These are phyloP conservation scores for Phacellophora camtschatica DNA, from an alignment of 30 jellyfish, hydroid and myxozoan species.

Conservation along the genomic window DNA sequence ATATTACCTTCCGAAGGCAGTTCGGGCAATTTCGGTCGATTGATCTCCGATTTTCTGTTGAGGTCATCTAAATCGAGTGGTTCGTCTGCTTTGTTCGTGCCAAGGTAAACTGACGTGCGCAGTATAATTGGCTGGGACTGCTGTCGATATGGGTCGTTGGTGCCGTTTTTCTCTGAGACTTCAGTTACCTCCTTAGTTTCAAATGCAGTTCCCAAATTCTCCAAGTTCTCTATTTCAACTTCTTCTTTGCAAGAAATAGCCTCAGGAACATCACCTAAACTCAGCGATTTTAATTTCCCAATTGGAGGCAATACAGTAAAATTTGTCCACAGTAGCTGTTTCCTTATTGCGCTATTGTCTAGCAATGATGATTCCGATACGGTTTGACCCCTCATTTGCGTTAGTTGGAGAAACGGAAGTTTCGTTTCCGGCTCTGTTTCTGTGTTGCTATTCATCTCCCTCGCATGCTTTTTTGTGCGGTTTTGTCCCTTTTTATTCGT, in stretches of 20 bases:
- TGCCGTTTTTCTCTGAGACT: neutral
- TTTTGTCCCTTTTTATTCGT: no score
- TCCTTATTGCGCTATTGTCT: constrained; percentile 17
- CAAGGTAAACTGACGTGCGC: neutral
- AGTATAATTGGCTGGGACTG: neutral
- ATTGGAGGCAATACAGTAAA: neutral
- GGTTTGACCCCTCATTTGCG: neutral
- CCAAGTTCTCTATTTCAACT: constrained; percentile 30
- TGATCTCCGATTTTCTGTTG: neutral
- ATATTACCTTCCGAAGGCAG: neutral
- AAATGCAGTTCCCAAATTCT: neutral
- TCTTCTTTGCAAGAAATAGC: neutral
- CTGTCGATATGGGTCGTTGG: neutral
- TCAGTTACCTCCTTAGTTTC: neutral
- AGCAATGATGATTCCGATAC: constrained; percentile 39
- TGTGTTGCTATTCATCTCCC: neutral
- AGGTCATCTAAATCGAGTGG: neutral
- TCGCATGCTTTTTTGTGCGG: neutral
- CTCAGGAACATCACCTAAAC: neutral
- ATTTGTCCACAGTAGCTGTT: neutral
- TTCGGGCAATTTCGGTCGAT: neutral
- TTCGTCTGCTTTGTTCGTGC: neutral
- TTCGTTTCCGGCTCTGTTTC: neutral
- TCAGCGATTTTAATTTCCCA: neutral
- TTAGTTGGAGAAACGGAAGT: neutral